Conservation (phyloP, 2,888 invertebrate genomes). For the Blera fallax region DNA sequence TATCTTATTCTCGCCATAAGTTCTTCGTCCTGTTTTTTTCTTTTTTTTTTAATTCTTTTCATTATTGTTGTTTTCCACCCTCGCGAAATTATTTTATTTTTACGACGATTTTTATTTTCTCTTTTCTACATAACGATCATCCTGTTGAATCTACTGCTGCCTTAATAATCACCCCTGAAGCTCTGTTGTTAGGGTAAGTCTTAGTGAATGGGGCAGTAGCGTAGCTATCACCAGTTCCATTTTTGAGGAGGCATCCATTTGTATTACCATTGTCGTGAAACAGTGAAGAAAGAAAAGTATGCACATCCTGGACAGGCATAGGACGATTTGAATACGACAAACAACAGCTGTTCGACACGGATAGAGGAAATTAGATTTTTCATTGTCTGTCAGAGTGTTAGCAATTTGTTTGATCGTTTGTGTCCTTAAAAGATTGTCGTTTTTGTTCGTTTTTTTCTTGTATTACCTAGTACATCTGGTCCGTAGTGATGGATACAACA, state of each 20-base stretch:
- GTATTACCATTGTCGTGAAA: not conserved
- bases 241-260: slow-evolving; percentile 2
- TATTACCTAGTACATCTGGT: not conserved
- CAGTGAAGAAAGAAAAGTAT: not conserved
- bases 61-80: slow-evolving; percentile 5
- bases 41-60: no score
- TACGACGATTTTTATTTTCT: not conserved
- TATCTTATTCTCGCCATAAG: slow-evolving; percentile 11
- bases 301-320: slow-evolving; percentile 14
- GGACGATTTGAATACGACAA: slow-evolving; percentile 42
- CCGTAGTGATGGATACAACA: not conserved
- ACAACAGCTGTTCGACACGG: slow-evolving; percentile 69
- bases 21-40: not conserved
- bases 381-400: slow-evolving; percentile 73
- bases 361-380: slow-evolving; percentile 74
- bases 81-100: slow-evolving; percentile 5
- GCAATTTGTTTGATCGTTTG: slow-evolving; percentile 71
- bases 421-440: not conserved
- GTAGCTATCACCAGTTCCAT: not conserved
- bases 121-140: not conserved
- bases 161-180: slow-evolving; percentile 1
- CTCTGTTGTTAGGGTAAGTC: not conserved
- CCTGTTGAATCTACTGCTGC: slow-evolving; percentile 14
- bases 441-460: not conserved
- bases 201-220: not conserved